A percentile compares a stretch with the other conserved stretches of the same genome.
phyloP scores from a whole-genome alignment of 2,113 vertebrate genomes.

The Xerus inauris region DNA sequence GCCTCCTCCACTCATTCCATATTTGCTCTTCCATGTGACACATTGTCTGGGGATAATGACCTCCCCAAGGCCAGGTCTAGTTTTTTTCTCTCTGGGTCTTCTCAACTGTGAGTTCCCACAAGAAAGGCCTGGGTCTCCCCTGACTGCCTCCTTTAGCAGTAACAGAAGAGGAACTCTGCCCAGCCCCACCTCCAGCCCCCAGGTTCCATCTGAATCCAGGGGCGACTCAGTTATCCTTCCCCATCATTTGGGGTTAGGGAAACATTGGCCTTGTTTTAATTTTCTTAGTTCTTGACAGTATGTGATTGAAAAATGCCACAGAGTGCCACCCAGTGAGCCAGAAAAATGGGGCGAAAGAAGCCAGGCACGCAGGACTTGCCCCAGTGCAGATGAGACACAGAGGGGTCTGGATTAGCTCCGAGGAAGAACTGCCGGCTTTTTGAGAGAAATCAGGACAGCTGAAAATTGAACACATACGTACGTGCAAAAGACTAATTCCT shows the following conservation, averaged over 20 bases:
- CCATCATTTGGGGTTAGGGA: neutral
- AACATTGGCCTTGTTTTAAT: neutral
- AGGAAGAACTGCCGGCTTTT: slow-evolving; percentile 9
- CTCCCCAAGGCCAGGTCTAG: neutral
- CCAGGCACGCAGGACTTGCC: neutral
- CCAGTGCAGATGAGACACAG: neutral
- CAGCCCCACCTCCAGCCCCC: neutral
- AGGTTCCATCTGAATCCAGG: neutral
- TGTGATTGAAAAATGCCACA: slow-evolving; percentile 20
- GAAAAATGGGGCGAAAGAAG: neutral
- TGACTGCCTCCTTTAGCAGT: neutral
- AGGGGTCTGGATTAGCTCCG: neutral
- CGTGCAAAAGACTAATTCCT: slow-evolving; percentile 50
- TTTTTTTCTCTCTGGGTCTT: neutral
- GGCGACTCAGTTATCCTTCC: neutral
- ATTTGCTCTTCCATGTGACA: neutral
- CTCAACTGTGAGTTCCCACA: neutral
- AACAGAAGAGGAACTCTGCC: neutral
- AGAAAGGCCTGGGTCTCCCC: neutral
- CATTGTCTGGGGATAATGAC: neutral
- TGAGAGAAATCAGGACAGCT: slow-evolving; percentile 52
- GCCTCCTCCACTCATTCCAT: neutral
- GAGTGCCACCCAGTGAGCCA: neutral
- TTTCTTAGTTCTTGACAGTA: slow-evolving; percentile 6
- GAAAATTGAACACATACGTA: slow-evolving; percentile 63